These are phyloP conservation scores for Mesorhabditis belari DNA, from an alignment of 2,888 invertebrate genomes.

Conservation along the genomic window DNA sequence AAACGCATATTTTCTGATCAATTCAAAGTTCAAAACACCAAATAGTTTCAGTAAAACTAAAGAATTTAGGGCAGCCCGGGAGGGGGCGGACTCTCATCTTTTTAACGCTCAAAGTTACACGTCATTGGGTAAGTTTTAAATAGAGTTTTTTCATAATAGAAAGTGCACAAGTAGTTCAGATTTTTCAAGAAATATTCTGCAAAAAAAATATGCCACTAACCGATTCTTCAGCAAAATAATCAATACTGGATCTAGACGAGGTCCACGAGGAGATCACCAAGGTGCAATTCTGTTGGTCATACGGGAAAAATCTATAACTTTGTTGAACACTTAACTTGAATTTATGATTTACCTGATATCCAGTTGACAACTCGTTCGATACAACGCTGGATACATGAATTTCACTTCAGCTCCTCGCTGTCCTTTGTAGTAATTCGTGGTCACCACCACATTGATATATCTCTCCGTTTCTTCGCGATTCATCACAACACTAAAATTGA, in stretches of 20 bases:
- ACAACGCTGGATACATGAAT: slow-evolving; percentile 51
- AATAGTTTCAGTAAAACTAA: no score
- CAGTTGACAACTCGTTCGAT: slow-evolving; percentile 47
- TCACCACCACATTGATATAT: slow-evolving; percentile 50
- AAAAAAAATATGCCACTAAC: background rate
- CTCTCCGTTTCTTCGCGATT: slow-evolving; percentile 51
- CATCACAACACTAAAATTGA: slow-evolving; percentile 48
- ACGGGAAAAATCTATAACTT: slow-evolving; percentile 44
- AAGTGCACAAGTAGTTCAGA: background rate
- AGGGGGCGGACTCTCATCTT: no score
- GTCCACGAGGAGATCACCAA: slow-evolving; percentile 50
- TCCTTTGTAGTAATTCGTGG: slow-evolving; percentile 47
- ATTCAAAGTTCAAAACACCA: no score
- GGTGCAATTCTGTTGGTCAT: slow-evolving; percentile 50
- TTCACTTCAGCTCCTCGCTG: slow-evolving; percentile 44
- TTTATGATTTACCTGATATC: slow-evolving; percentile 34
- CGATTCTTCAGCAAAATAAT: slow-evolving; percentile 38
- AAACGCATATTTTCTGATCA: no score
- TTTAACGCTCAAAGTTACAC: no score
- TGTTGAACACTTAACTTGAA: background rate
- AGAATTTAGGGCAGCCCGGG: no score
- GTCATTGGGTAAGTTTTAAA: no score
- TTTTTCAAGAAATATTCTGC: background rate
- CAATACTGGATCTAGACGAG: slow-evolving; percentile 45
- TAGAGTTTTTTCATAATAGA: no score